A percentile compares a stretch with the other conserved stretches of the same genome.
Conservation (phyloP, 2,113 vertebrate species). For the Prinia subflava region DNA sequence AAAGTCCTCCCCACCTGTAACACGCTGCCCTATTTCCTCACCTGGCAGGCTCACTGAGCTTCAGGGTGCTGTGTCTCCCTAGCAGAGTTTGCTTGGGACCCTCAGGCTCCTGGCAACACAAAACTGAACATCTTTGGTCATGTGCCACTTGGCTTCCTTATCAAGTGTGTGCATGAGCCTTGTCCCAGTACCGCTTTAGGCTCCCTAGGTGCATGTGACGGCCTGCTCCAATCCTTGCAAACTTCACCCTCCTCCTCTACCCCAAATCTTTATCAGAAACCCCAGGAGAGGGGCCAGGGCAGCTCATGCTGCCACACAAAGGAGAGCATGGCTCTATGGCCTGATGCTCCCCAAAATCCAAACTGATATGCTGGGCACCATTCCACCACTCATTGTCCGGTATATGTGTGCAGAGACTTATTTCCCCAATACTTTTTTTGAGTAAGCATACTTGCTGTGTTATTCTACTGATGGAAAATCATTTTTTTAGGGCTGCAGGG, state of each 20-base stretch:
- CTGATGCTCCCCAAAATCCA: neutral
- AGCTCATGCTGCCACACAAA: neutral
- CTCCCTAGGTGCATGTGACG: fast-evolving
- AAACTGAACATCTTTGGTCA: neutral
- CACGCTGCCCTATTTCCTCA: neutral
- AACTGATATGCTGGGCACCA: neutral
- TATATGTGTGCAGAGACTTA: neutral
- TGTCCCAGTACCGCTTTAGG: fast-evolving
- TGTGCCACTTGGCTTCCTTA: neutral
- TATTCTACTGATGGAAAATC: neutral
- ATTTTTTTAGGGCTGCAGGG: neutral
- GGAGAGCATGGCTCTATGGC: neutral
- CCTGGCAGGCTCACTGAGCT: neutral
- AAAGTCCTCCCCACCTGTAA: neutral
- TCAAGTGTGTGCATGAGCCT: neutral
- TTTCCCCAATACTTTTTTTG: neutral
- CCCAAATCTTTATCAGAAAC: neutral
- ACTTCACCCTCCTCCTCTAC: neutral
- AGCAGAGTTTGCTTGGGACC: neutral
- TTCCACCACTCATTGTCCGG: fast-evolving
- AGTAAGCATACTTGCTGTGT: neutral
- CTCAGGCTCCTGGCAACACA: neutral
- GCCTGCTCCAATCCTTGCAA: neutral
- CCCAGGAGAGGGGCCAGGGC: neutral
- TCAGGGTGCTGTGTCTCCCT: neutral